Base-by-base conservation (phyloP, 1,140 invertebrate species). In the Ceratosolen fusciceps region DNA sequence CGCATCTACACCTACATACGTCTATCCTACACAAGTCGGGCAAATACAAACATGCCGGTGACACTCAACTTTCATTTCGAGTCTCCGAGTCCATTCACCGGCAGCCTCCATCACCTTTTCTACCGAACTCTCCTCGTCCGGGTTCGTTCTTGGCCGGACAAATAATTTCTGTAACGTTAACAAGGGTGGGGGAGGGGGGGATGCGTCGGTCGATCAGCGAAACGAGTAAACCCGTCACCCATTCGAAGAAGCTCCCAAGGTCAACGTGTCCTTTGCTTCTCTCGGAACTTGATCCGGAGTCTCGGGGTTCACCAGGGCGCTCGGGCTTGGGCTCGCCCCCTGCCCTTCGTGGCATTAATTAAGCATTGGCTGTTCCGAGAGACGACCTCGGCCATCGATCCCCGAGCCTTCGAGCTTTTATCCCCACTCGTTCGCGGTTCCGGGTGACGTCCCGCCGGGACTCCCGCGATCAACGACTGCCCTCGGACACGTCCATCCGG, bases 21-120 rank as follows among this genome's bases (percentile, higher is more conserved):
- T 9, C 43, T 47, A 47, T 12, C 8, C 14, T 29, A 62, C 60
- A 10, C 4, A 14, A 62, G 58, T 43, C 5, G 54, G 47, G 24
- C 67, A 77, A 47, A 37, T 26, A 56, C 70, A 77, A 77, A 70
- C n/a, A n/a, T 77, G 52, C 43, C 21, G 58, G 26, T 34, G 49
- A 19, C 29, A 60, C 54, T 65, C 73, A 65, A 74, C 58, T 74
- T 74, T 74, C 56, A 65, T 62, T 62, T 49, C 21, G 73, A 73
- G 52, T 39, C 71, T 21, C 71, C 1, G 54, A 58, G 73, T 24
- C 73, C 58, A 74, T 74, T 60, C n/a, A n/a, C n/a, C 58, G 39
- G 56, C 49, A 49, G 26, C 37, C 34, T 47, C n/a, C n/a, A n/a
- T n/a, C 37, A n/a, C 43, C 24, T 54, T 56, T 47, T 43, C 14